A percentile compares a stretch with the other conserved stretches of the same genome.
phyloP scores from a whole-genome alignment of 2,888 invertebrate species.

The Microctonus hyperodae region DNA sequence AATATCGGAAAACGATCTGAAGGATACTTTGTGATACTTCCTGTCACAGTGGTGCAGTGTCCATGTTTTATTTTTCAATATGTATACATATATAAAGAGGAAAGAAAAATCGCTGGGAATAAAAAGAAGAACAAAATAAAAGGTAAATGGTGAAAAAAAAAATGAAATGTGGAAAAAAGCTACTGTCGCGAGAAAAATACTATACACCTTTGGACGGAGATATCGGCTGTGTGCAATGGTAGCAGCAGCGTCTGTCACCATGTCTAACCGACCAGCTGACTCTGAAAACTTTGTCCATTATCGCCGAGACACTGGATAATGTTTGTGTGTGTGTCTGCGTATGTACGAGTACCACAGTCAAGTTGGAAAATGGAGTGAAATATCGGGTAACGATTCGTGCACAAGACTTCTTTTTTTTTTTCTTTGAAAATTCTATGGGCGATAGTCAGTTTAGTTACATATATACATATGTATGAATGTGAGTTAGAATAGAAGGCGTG shows the following conservation, averaged over 20 bases:
- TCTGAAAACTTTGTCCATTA: conserved; percentile 42
- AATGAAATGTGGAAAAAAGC: background rate
- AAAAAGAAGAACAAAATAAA: conserved; percentile 28
- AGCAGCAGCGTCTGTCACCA: conserved; percentile 25
- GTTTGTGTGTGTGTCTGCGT: conserved; percentile 11
- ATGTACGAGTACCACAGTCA: conserved; percentile 32
- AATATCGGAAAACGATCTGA: conserved; percentile 43
- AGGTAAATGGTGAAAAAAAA: background rate
- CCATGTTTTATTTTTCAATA: conserved; percentile 18
- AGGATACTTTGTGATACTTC: conserved; percentile 30
- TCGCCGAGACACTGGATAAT: conserved; percentile 25
- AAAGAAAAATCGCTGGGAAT: conserved; percentile 27
- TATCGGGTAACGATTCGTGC: conserved; percentile 40
- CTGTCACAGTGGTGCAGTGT: conserved; percentile 14
- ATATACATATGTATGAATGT: conserved; percentile 1
- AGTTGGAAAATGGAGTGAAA: conserved; percentile 40
- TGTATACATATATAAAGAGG: background rate
- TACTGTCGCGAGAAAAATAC: too few relatives aligned
- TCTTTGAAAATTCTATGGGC: conserved; percentile 18
- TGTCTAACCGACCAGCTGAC: conserved; percentile 37
- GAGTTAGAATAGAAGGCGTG: conserved; percentile 10
- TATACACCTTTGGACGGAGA: conserved; percentile 9
- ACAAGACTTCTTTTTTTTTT: conserved; percentile 27
- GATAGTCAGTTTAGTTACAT: conserved; percentile 1
- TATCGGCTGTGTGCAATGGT: conserved; percentile 15